Evolutionary conservation across 2,113 vertebrate species (phyloP).

Genomic region (Heteronetta atricapilla): DNA sequence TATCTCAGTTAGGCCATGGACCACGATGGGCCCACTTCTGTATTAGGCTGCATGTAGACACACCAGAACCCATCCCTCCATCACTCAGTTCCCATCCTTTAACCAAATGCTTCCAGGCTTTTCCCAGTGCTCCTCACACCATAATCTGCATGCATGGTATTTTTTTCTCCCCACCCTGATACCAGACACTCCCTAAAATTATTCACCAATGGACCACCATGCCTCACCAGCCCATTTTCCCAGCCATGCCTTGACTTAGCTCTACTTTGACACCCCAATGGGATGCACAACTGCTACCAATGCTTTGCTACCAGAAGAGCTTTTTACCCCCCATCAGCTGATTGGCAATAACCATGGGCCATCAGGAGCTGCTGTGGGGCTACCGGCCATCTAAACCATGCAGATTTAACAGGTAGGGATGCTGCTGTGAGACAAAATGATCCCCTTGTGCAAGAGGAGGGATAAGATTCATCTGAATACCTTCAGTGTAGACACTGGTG

Average conservation of each 20-base stretch:
- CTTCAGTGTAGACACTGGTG: background rate
- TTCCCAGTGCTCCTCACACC: background rate
- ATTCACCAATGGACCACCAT: background rate
- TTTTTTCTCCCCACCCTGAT: background rate
- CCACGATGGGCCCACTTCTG: accelerated
- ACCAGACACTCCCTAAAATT: background rate
- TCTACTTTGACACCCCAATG: background rate
- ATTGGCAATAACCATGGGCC: background rate
- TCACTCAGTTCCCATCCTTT: background rate
- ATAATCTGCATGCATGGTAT: accelerated
- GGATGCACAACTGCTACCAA: background rate
- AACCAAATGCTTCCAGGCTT: background rate
- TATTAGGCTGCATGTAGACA: background rate
- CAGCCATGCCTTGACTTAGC: background rate
- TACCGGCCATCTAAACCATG: background rate
- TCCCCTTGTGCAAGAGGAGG: background rate
- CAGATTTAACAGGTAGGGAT: background rate
- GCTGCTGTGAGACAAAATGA: background rate
- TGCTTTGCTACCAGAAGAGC: background rate
- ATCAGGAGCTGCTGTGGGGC: background rate
- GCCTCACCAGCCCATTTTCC: background rate
- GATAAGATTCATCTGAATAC: background rate
- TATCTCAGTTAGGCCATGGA: background rate
- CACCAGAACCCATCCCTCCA: background rate
- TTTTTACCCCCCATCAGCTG: background rate